These are phyloP conservation scores for Cyprinella venusta DNA, from an alignment of 2,797 vertebrate genomes.

Conservation along the genomic window DNA sequence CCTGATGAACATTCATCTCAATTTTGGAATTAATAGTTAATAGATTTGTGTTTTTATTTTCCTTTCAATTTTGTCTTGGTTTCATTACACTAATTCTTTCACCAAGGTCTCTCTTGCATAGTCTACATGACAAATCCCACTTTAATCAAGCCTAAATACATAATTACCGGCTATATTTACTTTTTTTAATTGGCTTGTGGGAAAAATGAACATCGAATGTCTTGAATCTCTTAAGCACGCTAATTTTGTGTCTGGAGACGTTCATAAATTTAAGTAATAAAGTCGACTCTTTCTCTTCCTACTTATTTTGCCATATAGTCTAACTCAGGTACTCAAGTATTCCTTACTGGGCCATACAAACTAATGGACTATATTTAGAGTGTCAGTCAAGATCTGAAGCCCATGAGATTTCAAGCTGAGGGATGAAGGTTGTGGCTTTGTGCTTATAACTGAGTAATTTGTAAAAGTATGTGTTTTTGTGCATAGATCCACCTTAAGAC, in stretches of 20 bases:
- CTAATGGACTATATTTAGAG: constrained; percentile 55
- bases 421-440: background rate
- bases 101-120: background rate
- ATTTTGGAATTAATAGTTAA: background rate
- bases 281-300: constrained; percentile 48
- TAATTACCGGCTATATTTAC: constrained; percentile 22
- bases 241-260: background rate
- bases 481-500: background rate
- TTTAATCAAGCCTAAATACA: constrained; percentile 52
- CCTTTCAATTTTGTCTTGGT: constrained; percentile 4
- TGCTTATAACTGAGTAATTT: constrained; percentile 14
- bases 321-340: background rate
- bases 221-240: constrained; percentile 35
- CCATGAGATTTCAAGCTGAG: constrained; percentile 60
- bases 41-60: background rate
- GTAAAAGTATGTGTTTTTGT: constrained; percentile 16
- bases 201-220: constrained; percentile 60
- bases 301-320: constrained; percentile 3
- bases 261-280: constrained; percentile 48
- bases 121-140: constrained; percentile 2
- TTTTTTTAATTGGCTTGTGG: constrained; percentile 49
- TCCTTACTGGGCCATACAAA: constrained; percentile 39
- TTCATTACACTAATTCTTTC: background rate
- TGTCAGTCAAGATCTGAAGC: constrained; percentile 46
- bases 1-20: background rate